phyloP scores from a whole-genome alignment of 2,888 invertebrate species.

The Mesopsocus fuscifrons region DNA sequence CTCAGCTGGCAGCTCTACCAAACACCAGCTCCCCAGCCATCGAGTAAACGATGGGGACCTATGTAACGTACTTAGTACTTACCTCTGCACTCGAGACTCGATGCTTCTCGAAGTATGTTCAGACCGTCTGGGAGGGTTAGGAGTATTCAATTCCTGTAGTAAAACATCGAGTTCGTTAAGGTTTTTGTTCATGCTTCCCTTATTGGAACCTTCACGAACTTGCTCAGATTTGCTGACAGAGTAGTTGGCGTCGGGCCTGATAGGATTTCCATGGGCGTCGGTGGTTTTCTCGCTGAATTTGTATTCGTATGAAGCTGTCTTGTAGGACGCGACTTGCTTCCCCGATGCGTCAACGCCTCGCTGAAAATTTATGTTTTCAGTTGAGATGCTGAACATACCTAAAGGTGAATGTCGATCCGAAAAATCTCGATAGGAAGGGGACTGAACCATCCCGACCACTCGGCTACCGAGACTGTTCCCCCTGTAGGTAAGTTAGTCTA shows the following conservation, averaged over 20 bases:
- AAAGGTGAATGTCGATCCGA: too few relatives aligned
- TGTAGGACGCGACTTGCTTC: constrained; percentile 16
- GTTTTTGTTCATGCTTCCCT: constrained; percentile 1
- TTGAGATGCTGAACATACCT: too few relatives aligned
- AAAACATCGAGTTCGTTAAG: constrained; percentile 4
- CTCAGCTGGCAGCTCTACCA: too few relatives aligned
- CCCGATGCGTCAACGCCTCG: constrained; percentile 10
- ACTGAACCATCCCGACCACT: too few relatives aligned
- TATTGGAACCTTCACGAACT: background rate
- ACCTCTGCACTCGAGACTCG: constrained; percentile 1
- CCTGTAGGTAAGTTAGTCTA: too few relatives aligned
- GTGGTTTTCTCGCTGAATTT: constrained; percentile 11
- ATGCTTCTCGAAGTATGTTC: constrained; percentile 5
- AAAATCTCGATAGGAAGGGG: too few relatives aligned
- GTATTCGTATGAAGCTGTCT: constrained; percentile 18
- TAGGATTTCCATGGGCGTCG: background rate
- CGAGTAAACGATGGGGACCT: too few relatives aligned
- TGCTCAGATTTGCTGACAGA: background rate
- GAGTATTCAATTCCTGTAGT: constrained; percentile 4
- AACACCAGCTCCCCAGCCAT: too few relatives aligned
- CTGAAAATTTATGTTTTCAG: constrained; percentile 10
- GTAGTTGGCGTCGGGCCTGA: background rate
- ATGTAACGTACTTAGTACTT: too few relatives aligned
- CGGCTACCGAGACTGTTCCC: too few relatives aligned
- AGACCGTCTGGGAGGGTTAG: background rate